Conservation (phyloP, 2,113 vertebrate genomes). For the Arenaria interpres region DNA sequence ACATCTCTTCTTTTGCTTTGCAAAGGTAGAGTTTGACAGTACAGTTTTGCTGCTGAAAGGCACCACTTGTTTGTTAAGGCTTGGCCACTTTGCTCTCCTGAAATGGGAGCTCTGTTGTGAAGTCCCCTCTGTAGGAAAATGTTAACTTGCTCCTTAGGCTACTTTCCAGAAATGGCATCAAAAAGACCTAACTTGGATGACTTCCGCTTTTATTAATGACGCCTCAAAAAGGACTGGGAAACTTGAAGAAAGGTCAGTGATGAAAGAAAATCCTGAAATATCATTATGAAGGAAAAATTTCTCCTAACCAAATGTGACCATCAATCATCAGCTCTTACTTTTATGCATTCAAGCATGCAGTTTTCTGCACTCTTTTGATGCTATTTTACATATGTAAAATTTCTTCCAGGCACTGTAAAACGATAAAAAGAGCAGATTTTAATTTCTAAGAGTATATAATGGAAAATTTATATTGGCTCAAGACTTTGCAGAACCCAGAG, state of each 20-base stretch:
- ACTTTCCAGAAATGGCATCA: not conserved
- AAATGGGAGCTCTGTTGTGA: not conserved
- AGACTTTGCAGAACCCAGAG: not conserved
- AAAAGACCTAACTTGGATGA: not conserved
- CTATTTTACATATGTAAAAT: not conserved
- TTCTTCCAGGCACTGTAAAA: not conserved
- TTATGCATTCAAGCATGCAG: not conserved
- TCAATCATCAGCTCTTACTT: not conserved
- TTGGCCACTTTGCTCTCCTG: not conserved
- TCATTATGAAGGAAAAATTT: not conserved
- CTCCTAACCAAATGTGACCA: not conserved
- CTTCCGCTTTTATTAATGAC: not conserved
- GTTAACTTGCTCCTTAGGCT: constrained; percentile 1
- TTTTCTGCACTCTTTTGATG: not conserved
- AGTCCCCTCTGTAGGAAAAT: not conserved
- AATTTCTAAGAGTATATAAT: not conserved
- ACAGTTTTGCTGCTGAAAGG: not conserved
- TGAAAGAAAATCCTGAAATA: constrained; percentile 10
- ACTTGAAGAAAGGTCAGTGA: constrained; percentile 12
- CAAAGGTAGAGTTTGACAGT: not conserved
- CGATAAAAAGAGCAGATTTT: not conserved
- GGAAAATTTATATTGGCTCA: constrained; percentile 23
- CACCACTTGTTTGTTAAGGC: not conserved
- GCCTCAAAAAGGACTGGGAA: not conserved
- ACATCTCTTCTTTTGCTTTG: not conserved